phyloP scores from a whole-genome alignment of 2,113 vertebrate genomes.

The Myrmophylax atrothorax region DNA sequence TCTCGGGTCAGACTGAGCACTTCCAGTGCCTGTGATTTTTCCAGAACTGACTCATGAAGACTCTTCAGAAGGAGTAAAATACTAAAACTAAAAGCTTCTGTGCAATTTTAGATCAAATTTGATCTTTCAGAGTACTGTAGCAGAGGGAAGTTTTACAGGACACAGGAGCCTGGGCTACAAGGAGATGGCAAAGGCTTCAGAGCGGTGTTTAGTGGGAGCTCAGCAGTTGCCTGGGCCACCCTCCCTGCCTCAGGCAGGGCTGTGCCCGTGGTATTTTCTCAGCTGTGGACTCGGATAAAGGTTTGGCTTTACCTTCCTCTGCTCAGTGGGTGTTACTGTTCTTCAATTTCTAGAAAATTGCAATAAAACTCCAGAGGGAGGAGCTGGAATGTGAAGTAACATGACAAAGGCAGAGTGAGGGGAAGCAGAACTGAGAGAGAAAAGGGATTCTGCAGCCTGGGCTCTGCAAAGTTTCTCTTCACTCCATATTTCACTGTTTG shows the following conservation, averaged over 20 bases:
- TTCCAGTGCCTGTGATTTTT: background rate
- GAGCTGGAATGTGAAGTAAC: background rate
- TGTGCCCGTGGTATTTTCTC: background rate
- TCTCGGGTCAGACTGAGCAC: background rate
- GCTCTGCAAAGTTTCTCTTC: background rate
- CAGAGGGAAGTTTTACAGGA: background rate
- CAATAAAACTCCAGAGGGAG: background rate
- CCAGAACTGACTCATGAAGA: background rate
- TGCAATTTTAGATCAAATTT: background rate
- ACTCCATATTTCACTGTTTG: background rate
- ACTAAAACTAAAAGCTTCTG: background rate
- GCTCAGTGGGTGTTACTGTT: background rate
- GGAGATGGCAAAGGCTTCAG: background rate
- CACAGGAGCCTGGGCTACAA: background rate
- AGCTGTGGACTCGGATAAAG: rapidly evolving
- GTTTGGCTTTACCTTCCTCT: background rate
- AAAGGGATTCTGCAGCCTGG: background rate
- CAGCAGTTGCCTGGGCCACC: rapidly evolving
- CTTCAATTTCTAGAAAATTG: background rate
- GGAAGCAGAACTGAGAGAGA: background rate
- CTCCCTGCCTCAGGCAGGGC: background rate
- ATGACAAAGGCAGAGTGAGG: background rate
- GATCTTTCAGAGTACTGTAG: background rate
- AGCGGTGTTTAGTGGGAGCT: rapidly evolving
- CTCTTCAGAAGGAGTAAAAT: background rate